Conservation (phyloP, 2,888 invertebrate genomes). For the Pristionchus exspectatus region DNA sequence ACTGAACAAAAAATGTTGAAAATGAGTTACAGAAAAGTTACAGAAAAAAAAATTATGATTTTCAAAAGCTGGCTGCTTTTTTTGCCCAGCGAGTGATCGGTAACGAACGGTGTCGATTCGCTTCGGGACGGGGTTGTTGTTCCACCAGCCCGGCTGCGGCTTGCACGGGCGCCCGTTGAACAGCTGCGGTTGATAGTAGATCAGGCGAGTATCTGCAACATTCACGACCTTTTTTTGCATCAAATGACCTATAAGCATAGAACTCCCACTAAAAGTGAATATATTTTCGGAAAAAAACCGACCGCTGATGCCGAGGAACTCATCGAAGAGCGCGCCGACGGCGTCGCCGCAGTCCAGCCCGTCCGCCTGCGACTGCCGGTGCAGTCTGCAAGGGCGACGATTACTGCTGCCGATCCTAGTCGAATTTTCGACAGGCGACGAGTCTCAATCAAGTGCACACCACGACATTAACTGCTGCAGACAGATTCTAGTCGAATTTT, state of each 20-base stretch:
- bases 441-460: too few species aligned
- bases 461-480: background rate
- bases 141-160: slow-evolving; percentile 66
- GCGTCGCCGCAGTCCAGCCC: slow-evolving; percentile 75
- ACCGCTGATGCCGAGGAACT: slow-evolving; percentile 62
- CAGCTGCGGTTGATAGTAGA: slow-evolving; percentile 56
- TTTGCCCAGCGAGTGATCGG: too few species aligned
- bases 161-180: slow-evolving; percentile 71
- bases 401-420: background rate
- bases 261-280: too few species aligned
- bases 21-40: slow-evolving; percentile 1
- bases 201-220: background rate
- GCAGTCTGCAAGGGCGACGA: slow-evolving; percentile 27
- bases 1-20: background rate
- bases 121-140: slow-evolving; percentile 64
- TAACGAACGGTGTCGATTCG: slow-evolving; percentile 58
- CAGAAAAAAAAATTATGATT: too few species aligned
- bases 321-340: slow-evolving; percentile 65
- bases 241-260: too few species aligned
- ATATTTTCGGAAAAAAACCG: background rate
- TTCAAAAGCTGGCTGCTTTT: too few species aligned
- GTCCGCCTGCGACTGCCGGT: slow-evolving; percentile 63
- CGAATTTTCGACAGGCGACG: slow-evolving; percentile 9
- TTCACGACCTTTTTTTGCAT: too few species aligned
- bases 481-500: background rate